Evolutionary conservation across 2,888 invertebrate species (phyloP).

Genomic region (Chydorus sphaericus): DNA sequence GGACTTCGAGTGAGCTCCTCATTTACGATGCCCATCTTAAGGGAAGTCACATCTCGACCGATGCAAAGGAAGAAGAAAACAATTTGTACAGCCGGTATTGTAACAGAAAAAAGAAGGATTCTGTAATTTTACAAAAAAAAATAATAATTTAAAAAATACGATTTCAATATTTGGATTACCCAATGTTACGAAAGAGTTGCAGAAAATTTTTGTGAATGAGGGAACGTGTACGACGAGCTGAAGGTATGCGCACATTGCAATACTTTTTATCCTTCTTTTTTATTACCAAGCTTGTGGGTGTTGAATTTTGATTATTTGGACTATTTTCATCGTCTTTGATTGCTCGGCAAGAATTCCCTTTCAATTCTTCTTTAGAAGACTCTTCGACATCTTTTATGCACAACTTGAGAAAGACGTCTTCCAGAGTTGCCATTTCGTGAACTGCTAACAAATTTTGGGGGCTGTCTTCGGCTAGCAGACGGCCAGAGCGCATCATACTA

Average conservation of each 20-base stretch:
- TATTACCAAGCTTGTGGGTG: too few species aligned
- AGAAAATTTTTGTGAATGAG: slow-evolving; percentile 47
- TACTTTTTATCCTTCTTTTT: too few species aligned
- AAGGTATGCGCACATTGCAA: neutral
- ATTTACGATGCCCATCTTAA: slow-evolving; percentile 28
- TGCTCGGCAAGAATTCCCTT: too few species aligned
- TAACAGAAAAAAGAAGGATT: slow-evolving; percentile 27
- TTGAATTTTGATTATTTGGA: too few species aligned
- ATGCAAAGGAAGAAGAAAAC: slow-evolving; percentile 29
- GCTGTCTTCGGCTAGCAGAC: slow-evolving; percentile 76
- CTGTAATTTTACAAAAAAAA: neutral
- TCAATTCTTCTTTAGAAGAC: too few species aligned
- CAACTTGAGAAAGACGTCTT: slow-evolving; percentile 83
- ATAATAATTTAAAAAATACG: neutral
- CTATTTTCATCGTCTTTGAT: too few species aligned
- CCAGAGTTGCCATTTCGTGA: slow-evolving; percentile 69
- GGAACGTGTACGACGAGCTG: slow-evolving; percentile 3
- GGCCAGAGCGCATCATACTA: slow-evolving; percentile 84
- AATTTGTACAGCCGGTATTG: slow-evolving; percentile 30
- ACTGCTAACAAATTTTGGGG: slow-evolving; percentile 61
- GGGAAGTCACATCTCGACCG: slow-evolving; percentile 23
- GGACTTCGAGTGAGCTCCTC: slow-evolving; percentile 22
- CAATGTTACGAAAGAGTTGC: slow-evolving; percentile 81
- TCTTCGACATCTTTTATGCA: slow-evolving; percentile 30
- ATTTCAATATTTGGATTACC: slow-evolving; percentile 43